Percentiles rank a stretch among this genome's conserved stretches.
Conservation (phyloP, 2,113 vertebrate genomes). For the Seriola rivoliana region DNA sequence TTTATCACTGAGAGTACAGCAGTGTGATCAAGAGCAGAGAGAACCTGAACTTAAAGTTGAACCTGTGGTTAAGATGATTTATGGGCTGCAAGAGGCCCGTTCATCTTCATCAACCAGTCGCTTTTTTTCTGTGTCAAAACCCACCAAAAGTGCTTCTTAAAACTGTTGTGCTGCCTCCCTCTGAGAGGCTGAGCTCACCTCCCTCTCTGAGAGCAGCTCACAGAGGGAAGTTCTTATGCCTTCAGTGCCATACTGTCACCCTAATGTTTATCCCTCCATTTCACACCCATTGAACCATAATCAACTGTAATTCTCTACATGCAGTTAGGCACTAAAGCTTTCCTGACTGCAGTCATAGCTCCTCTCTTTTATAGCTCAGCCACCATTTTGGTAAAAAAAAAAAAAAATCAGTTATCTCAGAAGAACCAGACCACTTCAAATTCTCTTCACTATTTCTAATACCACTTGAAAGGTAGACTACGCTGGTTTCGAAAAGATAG, state of each 20-base stretch:
- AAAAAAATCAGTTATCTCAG: not conserved
- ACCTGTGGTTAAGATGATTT: not conserved
- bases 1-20: not conserved
- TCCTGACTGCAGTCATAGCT: not conserved
- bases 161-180: not conserved
- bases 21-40: not conserved
- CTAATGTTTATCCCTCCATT: not conserved
- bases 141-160: not conserved
- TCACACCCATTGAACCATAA: conserved; percentile 24
- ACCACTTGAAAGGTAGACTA: not conserved
- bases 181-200: not conserved
- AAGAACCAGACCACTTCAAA: not conserved
- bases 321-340: not conserved
- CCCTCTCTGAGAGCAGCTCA: conserved; percentile 10
- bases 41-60: not conserved
- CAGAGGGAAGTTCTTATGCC: not conserved
- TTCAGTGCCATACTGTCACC: conserved; percentile 4
- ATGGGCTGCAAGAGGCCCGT: not conserved
- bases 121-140: conserved; percentile 21
- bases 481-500: too few species aligned
- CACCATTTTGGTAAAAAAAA: not conserved
- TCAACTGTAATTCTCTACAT: not conserved
- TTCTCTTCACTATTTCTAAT: not conserved
- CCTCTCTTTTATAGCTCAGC: not conserved
- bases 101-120: not conserved